Base-by-base conservation (phyloP, 2,888 invertebrate genomes). In the Lasioglossum vierecki region DNA sequence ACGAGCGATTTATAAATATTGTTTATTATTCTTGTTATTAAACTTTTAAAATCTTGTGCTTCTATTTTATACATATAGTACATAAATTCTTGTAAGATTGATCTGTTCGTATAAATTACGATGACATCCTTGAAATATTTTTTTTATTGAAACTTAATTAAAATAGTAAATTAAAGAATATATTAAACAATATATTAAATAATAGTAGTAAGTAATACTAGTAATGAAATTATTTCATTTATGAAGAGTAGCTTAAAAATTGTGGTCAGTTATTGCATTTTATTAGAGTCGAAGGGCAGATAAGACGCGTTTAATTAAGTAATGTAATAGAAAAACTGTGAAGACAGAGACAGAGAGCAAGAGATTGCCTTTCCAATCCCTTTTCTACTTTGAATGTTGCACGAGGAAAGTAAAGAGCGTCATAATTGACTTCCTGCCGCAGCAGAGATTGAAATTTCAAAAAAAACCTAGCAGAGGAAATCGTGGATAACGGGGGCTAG, bases 401-500 rank as follows among this genome's bases (percentile, higher is more conserved):
- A 63, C 41, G 11, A 53, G 30, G 15, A 15, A 18, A 35, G 35
- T 22, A 57, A 46, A 30, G 26, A 35, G 39, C 41, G 49, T 71
- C 39, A 22, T 77, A 66, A 66, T 77, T 26, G 30, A 77, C 26
- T 9, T 39, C 35, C 26, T n/a, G 22, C 60, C 57, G 46, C 46
- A 1, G 11, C 4, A 60, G 39, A 44, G 44, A 46, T 75, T 44
- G 35, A 80, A 35, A 53, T 49, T 73, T 35, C 44, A 11, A 75
- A 75, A 80, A 80, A 80, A 80, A 80, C 53, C 30, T 30, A 46
- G 30, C 5, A n/a, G 18, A 57, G 5, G 35, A 53, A 30, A 57
- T 75, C 30, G 71, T 11, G 46, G 39, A 57, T 76, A 66, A 82
- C 74, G 78, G 53, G 35, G 5, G 4, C 68, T 53, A 39, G 22